phyloP scores from a whole-genome alignment of 2,113 vertebrate species.

The Aptenodytes forsteri region DNA sequence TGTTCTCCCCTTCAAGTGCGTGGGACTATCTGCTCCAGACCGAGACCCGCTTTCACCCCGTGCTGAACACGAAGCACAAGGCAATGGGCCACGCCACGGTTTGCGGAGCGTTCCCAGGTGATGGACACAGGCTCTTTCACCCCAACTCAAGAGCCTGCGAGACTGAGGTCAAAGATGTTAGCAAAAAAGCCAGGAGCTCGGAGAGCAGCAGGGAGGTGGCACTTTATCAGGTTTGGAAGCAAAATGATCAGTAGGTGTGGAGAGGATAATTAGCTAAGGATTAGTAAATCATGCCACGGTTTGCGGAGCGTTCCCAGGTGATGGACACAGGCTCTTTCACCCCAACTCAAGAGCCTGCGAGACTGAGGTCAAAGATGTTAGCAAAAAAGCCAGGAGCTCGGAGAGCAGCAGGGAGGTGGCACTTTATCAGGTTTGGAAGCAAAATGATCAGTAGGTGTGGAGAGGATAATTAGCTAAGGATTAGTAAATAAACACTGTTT shows the following conservation, averaged over 20 bases:
- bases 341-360: fast-evolving
- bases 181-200: neutral
- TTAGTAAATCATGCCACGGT: neutral
- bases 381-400: neutral
- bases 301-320: neutral
- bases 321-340: neutral
- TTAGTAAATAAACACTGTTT: neutral
- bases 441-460: neutral
- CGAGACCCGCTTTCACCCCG: neutral
- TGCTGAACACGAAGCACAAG: neutral
- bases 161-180: too few relatives aligned
- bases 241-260: neutral
- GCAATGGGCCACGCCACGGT: fast-evolving
- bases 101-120: neutral
- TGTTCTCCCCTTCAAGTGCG: neutral
- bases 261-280: neutral
- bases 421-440: neutral
- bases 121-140: neutral
- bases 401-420: neutral
- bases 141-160: fast-evolving
- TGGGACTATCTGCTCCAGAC: neutral
- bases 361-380: too few relatives aligned
- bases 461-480: neutral
- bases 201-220: neutral
- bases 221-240: neutral